Base-by-base conservation (phyloP, 2,797 vertebrate genomes). In the Merluccius polli region DNA sequence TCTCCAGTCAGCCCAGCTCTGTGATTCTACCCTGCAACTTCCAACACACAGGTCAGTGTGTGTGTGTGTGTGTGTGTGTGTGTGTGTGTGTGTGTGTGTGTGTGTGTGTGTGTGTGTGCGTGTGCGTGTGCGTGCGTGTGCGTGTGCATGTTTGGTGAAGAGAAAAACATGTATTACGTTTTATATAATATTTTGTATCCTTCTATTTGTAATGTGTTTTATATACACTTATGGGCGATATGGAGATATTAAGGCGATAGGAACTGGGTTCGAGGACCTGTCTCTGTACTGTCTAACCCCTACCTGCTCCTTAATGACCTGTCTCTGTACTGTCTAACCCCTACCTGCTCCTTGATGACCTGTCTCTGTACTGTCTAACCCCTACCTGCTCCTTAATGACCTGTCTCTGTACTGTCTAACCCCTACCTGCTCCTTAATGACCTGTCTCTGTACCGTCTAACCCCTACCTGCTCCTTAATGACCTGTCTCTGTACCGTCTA, bases 11-110 rank as follows among this genome's bases (percentile, higher is more conserved):
- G n/a, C 33, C 33, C 33, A 35, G 33, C 33, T 35, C 71, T 41
- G 5, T 73, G 21, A 48, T 74, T 70, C 81, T 63, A 1, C 84
- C 6, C 35, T 12, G 32, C 27, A 70, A 11, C 73, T 13, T 13
- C 83, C 63, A 8, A 75, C 63, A 8, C 82, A 73, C 84, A 86
- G 89, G 89, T 90, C 82, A 89, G 71, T 38, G 33, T 71, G 33
- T 38, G 70, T 24, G 11, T 63, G 72, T 63, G 72, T 63, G 31
- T 73, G 72, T 35, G 44, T 63, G 30, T 59, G 44, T 73, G 41
- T 52, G 27, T 52, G 72, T 73, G 16, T 73, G 72, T 73, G 38
- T 73, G n/a, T 44, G 71, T 44, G 24, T 72, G 31, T 41, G 24
- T 73, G 71, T 73, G 71, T 52, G 71, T 70, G 69, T 33, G 48